phyloP scores from a whole-genome alignment of 2,888 invertebrate genomes.

The Stegophylla sp. region DNA sequence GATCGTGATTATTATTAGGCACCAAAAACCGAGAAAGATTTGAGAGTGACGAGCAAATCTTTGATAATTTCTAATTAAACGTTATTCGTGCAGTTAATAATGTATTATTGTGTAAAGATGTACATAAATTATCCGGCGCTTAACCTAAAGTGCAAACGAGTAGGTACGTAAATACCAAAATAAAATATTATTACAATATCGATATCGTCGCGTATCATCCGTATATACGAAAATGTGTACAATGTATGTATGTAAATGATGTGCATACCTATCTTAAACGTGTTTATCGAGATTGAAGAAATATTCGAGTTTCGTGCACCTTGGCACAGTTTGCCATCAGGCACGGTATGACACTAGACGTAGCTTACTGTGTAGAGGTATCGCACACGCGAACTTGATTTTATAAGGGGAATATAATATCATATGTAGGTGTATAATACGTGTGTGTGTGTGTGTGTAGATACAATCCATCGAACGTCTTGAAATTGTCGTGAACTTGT shows the following conservation, averaged over 20 bases:
- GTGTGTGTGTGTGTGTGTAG: too few species aligned
- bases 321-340: constrained; percentile 44
- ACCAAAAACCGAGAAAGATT: too few species aligned
- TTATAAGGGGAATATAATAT: neutral
- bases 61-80: too few species aligned
- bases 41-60: too few species aligned
- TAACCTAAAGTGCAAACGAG: constrained; percentile 1
- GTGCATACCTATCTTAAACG: constrained; percentile 9
- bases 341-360: neutral
- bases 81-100: too few species aligned
- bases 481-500: constrained; percentile 39
- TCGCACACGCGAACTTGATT: constrained; percentile 23
- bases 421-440: neutral
- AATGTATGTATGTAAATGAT: too few species aligned
- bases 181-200: neutral
- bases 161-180: constrained; percentile 4
- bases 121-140: too few species aligned
- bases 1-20: too few species aligned
- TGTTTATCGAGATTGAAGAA: constrained; percentile 26
- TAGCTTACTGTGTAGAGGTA: neutral
- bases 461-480: neutral
- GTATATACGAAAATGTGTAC: too few species aligned
- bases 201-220: neutral
- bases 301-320: constrained; percentile 43
- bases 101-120: too few species aligned